These are phyloP conservation scores for Passer domesticus DNA, from an alignment of 2,113 vertebrate genomes.

Conservation along the genomic window DNA sequence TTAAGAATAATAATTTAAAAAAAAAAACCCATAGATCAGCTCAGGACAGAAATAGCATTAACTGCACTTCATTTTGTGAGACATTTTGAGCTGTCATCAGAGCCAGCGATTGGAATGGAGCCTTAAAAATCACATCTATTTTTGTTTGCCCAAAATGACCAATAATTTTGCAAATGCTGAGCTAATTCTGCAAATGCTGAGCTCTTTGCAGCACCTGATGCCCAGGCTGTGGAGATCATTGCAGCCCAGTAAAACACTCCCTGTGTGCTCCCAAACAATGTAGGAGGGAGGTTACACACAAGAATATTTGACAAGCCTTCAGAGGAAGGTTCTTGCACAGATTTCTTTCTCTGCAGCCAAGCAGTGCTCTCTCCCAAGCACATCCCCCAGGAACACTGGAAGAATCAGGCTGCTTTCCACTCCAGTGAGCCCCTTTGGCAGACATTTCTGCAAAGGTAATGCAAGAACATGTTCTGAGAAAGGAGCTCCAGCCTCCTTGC, in stretches of 20 bases:
- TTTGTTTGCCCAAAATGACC: slow-evolving; percentile 5
- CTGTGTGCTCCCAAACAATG: not conserved
- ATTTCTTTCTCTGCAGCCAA: not conserved
- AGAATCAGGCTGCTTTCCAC: not conserved
- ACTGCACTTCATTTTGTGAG: slow-evolving; percentile 22
- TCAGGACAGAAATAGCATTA: slow-evolving; percentile 42
- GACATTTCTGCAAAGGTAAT: not conserved
- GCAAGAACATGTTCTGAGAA: not conserved
- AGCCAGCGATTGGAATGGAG: slow-evolving; percentile 6
- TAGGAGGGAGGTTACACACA: not conserved
- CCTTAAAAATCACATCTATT: slow-evolving; percentile 13
- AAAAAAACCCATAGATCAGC: not conserved
- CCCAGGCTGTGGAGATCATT: not conserved
- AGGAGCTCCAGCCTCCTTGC: not conserved
- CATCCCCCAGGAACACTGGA: not conserved
- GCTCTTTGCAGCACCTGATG: not conserved
- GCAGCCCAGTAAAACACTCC: not conserved
- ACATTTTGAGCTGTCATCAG: slow-evolving; percentile 40
- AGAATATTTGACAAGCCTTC: not conserved
- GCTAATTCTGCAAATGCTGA: not conserved
- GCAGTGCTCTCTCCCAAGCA: not conserved
- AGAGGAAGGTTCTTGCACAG: not conserved
- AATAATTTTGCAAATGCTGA: not conserved
- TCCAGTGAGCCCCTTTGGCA: not conserved
- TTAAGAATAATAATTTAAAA: not conserved